These are phyloP conservation scores for Stegastes partitus DNA, from an alignment of 2,113 vertebrate species.

Conservation along the genomic window DNA sequence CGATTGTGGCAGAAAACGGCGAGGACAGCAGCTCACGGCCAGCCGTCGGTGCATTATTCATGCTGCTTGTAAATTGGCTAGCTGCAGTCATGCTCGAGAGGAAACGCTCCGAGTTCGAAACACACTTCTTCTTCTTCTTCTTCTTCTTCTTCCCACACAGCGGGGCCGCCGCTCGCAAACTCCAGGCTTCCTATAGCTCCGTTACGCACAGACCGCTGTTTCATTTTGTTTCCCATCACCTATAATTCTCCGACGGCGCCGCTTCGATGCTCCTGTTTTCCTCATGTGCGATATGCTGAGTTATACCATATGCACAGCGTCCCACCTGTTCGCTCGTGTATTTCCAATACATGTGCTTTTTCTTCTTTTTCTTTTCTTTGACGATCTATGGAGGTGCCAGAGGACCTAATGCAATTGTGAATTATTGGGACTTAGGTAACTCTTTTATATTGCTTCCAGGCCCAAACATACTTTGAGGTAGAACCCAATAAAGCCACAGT, in stretches of 20 bases:
- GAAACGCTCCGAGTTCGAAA: constrained; percentile 63
- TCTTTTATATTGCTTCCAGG: constrained; percentile 68
- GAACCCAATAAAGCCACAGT: constrained; percentile 71
- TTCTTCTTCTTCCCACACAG: constrained; percentile 61
- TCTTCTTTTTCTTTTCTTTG: constrained; percentile 1
- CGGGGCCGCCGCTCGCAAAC: constrained; percentile 26
- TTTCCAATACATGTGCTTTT: constrained; percentile 44
- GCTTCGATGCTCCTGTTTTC: constrained; percentile 43
- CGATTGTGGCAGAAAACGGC: constrained; percentile 35
- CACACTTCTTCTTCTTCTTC: constrained; percentile 55
- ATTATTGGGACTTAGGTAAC: constrained; percentile 76
- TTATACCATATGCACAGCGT: constrained; percentile 53
- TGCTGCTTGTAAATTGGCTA: constrained; percentile 78
- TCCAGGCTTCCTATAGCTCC: constrained; percentile 48
- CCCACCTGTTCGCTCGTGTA: constrained; percentile 65
- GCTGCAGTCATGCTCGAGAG: constrained; percentile 71
- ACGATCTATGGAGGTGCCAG: constrained; percentile 60
- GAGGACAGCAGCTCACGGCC: constrained; percentile 48
- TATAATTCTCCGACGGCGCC: constrained; percentile 40
- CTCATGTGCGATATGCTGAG: constrained; percentile 31
- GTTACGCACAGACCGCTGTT: constrained; percentile 48
- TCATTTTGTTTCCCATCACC: constrained; percentile 67
- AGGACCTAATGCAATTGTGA: constrained; percentile 72
- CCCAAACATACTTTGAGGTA: constrained; percentile 64
- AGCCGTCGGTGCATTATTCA: constrained; percentile 77